Evolutionary conservation across 2,113 vertebrate genomes (phyloP).

Genomic region (Diphyllodes magnificus): DNA sequence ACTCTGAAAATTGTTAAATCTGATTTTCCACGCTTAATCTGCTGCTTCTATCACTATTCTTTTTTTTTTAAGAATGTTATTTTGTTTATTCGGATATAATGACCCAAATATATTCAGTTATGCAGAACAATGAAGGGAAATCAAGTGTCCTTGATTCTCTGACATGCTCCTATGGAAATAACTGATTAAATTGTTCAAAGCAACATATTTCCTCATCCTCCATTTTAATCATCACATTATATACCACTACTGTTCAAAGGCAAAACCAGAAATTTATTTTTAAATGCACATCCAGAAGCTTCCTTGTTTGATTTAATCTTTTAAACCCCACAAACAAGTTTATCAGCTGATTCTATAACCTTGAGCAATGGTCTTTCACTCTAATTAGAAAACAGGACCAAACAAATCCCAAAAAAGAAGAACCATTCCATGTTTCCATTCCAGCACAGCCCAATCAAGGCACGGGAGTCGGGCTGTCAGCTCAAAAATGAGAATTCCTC

Average conservation of each 20-base stretch:
- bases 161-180: conserved; percentile 18
- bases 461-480: neutral
- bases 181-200: conserved; percentile 4
- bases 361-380: neutral
- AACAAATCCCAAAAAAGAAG: neutral
- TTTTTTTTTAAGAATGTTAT: neutral
- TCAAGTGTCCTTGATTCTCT: conserved; percentile 31
- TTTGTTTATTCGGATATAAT: conserved; percentile 26
- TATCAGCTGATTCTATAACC: neutral
- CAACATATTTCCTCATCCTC: neutral
- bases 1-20: conserved; percentile 20
- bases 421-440: neutral
- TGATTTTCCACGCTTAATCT: conserved; percentile 19
- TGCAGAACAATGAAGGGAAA: conserved; percentile 26
- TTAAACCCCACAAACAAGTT: neutral
- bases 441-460: neutral
- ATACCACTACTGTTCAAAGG: neutral
- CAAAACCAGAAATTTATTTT: neutral
- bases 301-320: neutral
- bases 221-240: conserved; percentile 29
- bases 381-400: neutral
- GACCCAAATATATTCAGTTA: conserved; percentile 37
- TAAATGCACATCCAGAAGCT: neutral
- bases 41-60: neutral
- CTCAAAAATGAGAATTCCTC: neutral